Evolutionary conservation across 2,797 vertebrate species (phyloP).

Genomic region (Sylvia borin): DNA sequence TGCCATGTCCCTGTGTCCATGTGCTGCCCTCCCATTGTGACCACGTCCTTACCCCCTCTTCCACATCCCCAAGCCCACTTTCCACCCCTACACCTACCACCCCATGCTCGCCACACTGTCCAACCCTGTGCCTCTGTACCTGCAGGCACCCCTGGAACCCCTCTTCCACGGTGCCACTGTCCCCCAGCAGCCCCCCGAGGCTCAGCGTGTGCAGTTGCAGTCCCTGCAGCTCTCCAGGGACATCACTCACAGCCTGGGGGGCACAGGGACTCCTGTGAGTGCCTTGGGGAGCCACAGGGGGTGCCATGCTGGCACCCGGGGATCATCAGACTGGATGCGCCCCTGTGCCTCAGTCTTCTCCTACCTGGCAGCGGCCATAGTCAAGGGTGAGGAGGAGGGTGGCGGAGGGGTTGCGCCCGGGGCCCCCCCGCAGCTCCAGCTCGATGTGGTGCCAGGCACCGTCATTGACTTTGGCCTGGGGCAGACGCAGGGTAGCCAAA

Average conservation of each 20-base stretch:
- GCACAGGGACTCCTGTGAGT: background rate
- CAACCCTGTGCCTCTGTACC: constrained; percentile 34
- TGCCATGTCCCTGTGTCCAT: background rate
- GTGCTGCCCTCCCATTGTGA: background rate
- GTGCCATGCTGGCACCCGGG: fast-evolving
- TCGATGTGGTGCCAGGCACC: constrained; percentile 92
- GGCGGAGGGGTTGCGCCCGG: fast-evolving
- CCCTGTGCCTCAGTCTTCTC: background rate
- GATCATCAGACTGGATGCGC: background rate
- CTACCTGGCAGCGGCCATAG: background rate
- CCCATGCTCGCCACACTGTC: background rate
- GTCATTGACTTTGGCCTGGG: constrained; percentile 85
- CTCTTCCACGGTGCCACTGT: constrained; percentile 77
- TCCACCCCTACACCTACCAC: too few relatives aligned
- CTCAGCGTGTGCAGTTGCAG: constrained; percentile 84
- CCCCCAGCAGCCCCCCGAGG: constrained; percentile 81
- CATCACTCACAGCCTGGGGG: constrained; percentile 79
- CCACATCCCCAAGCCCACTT: background rate
- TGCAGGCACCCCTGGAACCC: constrained; percentile 92
- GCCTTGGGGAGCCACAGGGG: background rate
- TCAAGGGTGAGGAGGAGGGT: background rate
- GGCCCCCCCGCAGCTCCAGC: constrained; percentile 81
- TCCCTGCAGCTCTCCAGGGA: constrained; percentile 84
- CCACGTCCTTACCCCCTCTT: background rate
- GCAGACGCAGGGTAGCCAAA: constrained; percentile 80